Percentiles rank a stretch among this genome's conserved stretches.
Evolutionary conservation across 2,797 vertebrate genomes (phyloP).

Genomic region (Buceros bicornis): DNA sequence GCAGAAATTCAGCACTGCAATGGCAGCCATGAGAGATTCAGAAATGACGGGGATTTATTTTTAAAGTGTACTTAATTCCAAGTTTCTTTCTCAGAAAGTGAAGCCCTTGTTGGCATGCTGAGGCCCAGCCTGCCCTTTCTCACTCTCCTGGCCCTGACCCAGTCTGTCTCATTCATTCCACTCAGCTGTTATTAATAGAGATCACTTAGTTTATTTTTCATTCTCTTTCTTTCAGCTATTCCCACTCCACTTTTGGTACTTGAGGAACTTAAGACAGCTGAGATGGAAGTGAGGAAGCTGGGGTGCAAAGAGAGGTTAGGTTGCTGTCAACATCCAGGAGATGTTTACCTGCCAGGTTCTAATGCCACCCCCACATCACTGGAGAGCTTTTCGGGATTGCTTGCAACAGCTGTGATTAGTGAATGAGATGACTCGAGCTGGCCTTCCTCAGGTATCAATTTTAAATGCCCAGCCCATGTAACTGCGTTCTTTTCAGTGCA

Average conservation of each 20-base stretch:
- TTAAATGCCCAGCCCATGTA: neutral
- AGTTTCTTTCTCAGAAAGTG: constrained; percentile 15
- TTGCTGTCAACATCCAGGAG: neutral
- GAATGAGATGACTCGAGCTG: neutral
- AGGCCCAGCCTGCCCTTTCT: neutral
- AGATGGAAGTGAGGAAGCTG: neutral
- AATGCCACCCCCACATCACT: accelerated
- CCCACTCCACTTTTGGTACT: neutral
- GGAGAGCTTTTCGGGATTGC: neutral
- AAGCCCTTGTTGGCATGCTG: neutral
- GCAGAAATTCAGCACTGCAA: neutral
- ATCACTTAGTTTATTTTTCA: constrained; percentile 16
- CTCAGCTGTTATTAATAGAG: constrained; percentile 2
- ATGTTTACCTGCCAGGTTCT: neutral
- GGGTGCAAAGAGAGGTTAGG: neutral
- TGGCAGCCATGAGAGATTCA: neutral
- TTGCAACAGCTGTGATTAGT: neutral
- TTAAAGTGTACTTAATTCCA: constrained; percentile 16
- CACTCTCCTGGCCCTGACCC: neutral
- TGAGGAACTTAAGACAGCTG: neutral
- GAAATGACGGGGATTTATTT: constrained; percentile 15
- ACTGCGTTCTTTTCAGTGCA: neutral
- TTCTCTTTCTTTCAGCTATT: constrained; percentile 10
- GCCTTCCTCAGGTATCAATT: neutral
- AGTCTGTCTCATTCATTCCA: neutral